Base-by-base conservation (phyloP, 2,888 invertebrate species). In the Isotomurus palustris region DNA sequence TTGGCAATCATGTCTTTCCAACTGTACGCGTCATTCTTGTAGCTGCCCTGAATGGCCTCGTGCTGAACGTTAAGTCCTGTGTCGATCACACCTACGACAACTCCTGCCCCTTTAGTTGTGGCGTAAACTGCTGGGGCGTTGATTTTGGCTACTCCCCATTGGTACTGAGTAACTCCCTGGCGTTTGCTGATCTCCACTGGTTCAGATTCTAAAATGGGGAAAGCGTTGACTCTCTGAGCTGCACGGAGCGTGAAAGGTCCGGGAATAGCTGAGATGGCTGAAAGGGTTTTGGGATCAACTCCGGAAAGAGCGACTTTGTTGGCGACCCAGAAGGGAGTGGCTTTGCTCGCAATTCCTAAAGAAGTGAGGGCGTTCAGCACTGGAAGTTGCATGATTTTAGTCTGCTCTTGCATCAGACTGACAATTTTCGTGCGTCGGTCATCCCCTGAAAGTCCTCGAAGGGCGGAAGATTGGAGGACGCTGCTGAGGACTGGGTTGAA, bases 71-170 rank as follows among this genome's bases (percentile, higher is more conserved):
- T 21, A 5, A 24, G 22, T 24, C 43, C 43, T 3, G 43, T 43
- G 43, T 43, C 43, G 14, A 43, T 43, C 4, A 43, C 14, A 12
- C 43, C 43, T 3, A 43, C 22, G 22, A 43, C 47, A 22, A 47
- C 29, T 17, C 47, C 47, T 24, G 3, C 10, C 28, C 47, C 47
- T 22, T 3, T 47, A 6, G 14, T 47, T n/a, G 14, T 21, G 5
- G 22, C 28, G 19, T 22, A 44, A 14, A 49, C 27, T 10, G 43
- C 43, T 3, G 29, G 29, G 12, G 49, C 49, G n/a, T 28, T 28
- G n/a, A 49, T 49, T n/a, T 49, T 49, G 6, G 6, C 35, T 2
- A 49, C 49, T 3, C 49, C 49, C 29, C 35, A 49, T 19, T 49
- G 43, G 24, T 43, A 43, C n/a, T 38, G 5, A n/a, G n/a, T 38